Percentiles rank a stretch among this genome's conserved stretches.
These are phyloP conservation scores for Eupithecia exiguata DNA, from an alignment of 2,888 invertebrate species.

Conservation along the genomic window DNA sequence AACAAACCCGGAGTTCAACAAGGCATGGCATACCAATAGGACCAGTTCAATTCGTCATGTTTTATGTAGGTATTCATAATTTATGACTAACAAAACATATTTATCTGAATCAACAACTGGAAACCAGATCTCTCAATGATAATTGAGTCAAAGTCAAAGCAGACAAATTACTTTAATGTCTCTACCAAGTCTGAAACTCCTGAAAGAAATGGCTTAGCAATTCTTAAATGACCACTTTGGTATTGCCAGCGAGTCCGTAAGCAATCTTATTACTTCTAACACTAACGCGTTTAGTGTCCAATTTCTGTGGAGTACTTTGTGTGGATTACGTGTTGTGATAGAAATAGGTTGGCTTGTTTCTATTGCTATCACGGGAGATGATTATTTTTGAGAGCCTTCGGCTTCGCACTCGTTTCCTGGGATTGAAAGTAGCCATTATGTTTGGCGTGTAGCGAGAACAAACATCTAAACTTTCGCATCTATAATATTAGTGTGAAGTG, in stretches of 20 bases:
- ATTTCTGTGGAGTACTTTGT: conserved; percentile 50
- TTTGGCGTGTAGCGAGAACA: not conserved
- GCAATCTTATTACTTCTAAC: conserved; percentile 52
- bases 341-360: conserved; percentile 22
- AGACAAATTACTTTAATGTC: not conserved
- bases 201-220: conserved; percentile 37
- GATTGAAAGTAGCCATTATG: not conserved
- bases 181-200: conserved; percentile 20
- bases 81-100: too few species aligned
- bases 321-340: conserved; percentile 45
- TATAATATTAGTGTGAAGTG: not conserved
- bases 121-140: not conserved
- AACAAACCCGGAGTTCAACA: too few species aligned
- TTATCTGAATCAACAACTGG: too few species aligned
- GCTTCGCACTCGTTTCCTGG: too few species aligned
- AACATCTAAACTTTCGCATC: not conserved
- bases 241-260: conserved; percentile 21
- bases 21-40: too few species aligned
- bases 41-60: too few species aligned
- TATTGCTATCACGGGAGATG: not conserved
- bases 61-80: too few species aligned
- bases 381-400: not conserved
- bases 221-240: conserved; percentile 21
- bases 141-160: not conserved
- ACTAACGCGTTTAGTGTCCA: conserved; percentile 55